Evolutionary conservation across 2,113 vertebrate species (phyloP).

Genomic region (Corythaixoides concolor): DNA sequence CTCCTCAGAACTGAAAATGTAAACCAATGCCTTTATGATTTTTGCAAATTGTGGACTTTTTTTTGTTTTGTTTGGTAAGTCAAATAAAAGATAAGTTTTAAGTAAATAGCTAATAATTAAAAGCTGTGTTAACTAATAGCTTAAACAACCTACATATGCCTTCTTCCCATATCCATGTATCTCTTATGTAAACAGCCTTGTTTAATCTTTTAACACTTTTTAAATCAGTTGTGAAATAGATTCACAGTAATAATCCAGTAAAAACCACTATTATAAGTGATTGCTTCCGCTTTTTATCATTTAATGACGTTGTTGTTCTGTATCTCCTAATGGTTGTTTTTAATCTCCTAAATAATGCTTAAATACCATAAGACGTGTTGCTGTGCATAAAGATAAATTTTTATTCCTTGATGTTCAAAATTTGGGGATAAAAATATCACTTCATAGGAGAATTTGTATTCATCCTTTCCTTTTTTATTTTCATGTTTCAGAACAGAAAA

Average conservation of each 20-base stretch:
- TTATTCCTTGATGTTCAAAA: conserved; percentile 10
- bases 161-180: neutral
- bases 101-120: neutral
- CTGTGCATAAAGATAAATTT: neutral
- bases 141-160: neutral
- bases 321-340: neutral
- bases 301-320: neutral
- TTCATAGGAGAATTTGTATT: neutral
- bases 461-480: neutral
- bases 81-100: neutral
- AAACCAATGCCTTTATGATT: neutral
- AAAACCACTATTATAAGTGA: neutral
- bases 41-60: neutral
- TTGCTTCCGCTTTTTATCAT: neutral
- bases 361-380: neutral
- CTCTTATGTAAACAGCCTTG: neutral
- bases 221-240: neutral
- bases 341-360: neutral
- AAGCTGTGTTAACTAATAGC: neutral
- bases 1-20: neutral
- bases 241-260: neutral
- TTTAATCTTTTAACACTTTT: neutral
- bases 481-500: conserved; percentile 85
- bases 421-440: neutral
- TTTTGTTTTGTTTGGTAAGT: neutral